Percentiles rank a stretch among this genome's conserved stretches.
phyloP scores from a whole-genome alignment of 2,888 invertebrate genomes.

The Lithophane leautieri region DNA sequence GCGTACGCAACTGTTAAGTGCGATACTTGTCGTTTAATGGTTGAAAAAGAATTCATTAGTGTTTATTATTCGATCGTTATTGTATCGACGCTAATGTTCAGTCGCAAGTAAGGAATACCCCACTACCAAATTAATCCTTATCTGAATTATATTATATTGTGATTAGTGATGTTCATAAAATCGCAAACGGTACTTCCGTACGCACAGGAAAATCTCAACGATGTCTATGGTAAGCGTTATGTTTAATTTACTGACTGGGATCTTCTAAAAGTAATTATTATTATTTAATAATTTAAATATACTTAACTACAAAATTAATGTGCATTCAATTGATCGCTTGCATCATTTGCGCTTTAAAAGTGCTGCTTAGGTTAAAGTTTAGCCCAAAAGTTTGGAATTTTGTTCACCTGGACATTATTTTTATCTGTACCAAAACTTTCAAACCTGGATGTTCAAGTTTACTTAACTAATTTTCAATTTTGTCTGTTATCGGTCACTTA shows the following conservation, averaged over 20 bases:
- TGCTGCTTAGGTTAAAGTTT: neutral
- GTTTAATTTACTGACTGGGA: slow-evolving; percentile 43
- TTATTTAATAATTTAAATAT: neutral
- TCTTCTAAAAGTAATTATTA: neutral
- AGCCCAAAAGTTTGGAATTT: neutral
- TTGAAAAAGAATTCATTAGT: slow-evolving; percentile 33
- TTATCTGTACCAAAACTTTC: neutral
- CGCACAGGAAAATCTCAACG: slow-evolving; percentile 41
- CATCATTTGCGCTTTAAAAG: neutral
- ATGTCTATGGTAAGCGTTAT: slow-evolving; percentile 50
- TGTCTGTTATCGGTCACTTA: neutral
- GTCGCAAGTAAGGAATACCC: neutral
- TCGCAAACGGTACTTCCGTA: slow-evolving; percentile 32
- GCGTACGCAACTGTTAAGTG: slow-evolving; percentile 63
- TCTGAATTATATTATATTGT: slow-evolving; percentile 41
- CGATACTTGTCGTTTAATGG: slow-evolving; percentile 42
- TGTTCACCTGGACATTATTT: neutral
- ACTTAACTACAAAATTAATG: neutral
- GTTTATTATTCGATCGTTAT: slow-evolving; percentile 33
- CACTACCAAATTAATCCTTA: slow-evolving; percentile 7
- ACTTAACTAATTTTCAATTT: neutral
- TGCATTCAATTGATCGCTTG: neutral
- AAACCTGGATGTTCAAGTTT: neutral
- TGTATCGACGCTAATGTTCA: slow-evolving; percentile 1
- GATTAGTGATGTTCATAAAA: slow-evolving; percentile 63